Base-by-base conservation (phyloP, 1,140 invertebrate genomes). In the Leguminivora glycinivorella region DNA sequence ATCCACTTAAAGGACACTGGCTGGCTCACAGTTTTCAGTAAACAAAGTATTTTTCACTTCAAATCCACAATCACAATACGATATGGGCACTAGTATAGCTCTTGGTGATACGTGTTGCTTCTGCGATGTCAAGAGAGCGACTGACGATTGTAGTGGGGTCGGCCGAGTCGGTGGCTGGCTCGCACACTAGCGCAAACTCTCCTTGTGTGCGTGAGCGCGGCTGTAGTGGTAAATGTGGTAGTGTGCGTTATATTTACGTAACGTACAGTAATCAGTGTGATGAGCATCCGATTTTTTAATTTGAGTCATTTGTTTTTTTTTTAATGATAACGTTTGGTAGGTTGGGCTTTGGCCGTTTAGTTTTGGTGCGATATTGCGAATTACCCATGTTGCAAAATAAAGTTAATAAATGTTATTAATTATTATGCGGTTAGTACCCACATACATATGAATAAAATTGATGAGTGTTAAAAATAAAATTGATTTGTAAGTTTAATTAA, bases 81-180 rank as follows among this genome's bases (percentile, higher is more conserved):
- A 89, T 89, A 91, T 87, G 82, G 82, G 81, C 74, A 74, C 70
- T 75, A 69, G 40, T 80, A 83, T 85, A 78, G 83, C 80, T 81
- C 78, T 83, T 81, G 78, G 73, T 78, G 73, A 82, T 80, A 80
- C 82, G 89, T 84, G 83, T 83, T 76, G 75, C 76, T 80, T 75
- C 76, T 74, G 69, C 75, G 76, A 78, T 81, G 83, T 83, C 80
- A 83, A 81, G 84, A 85, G 85, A 83, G 79, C 80, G 87, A 91
- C 88, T 91, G 82, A 90, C 83, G 82, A 84, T 85, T 89, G 89
- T 91, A 90, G 89, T 87, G 89, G 87, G 89, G 87, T 89, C 85
- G 83, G 73, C 73, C 76, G 83, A 88, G 80, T 87, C 81, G 83
- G 78, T 75, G 83, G 81, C 83, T 87, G 83, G 67, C 77, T 74